These are phyloP conservation scores for Vultur gryphus DNA, from an alignment of 2,797 vertebrate species.

Conservation along the genomic window DNA sequence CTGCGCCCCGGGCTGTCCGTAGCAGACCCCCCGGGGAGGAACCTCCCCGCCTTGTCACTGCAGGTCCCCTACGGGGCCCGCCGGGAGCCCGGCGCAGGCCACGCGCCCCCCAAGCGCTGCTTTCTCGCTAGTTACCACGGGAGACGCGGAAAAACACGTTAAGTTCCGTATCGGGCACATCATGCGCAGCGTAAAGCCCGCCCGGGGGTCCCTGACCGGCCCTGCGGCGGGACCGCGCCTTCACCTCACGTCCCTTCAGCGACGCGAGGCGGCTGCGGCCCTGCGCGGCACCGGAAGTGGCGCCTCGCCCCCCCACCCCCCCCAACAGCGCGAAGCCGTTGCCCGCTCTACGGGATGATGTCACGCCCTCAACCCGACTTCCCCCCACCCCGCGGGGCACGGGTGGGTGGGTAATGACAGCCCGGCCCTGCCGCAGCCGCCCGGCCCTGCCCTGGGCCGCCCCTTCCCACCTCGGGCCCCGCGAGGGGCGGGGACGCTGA, in stretches of 20 bases:
- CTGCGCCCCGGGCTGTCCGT: no score
- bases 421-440: rapidly evolving
- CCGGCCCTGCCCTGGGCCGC: no score
- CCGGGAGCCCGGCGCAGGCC: no score
- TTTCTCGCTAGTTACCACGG: background rate
- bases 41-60: background rate
- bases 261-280: rapidly evolving
- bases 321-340: background rate
- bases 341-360: background rate
- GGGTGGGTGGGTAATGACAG: no score
- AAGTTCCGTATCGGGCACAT: rapidly evolving
- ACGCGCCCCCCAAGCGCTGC: background rate
- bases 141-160: no score
- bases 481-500: no score
- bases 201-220: no score
- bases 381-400: background rate
- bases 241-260: rapidly evolving
- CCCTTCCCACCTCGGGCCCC: background rate
- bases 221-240: background rate
- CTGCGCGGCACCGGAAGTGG: background rate
- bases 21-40: no score
- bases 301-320: rapidly evolving
- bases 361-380: background rate
- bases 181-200: rapidly evolving
- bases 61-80: background rate